phyloP scores from a whole-genome alignment of 1,140 invertebrate genomes.

The Papilio machaon region DNA sequence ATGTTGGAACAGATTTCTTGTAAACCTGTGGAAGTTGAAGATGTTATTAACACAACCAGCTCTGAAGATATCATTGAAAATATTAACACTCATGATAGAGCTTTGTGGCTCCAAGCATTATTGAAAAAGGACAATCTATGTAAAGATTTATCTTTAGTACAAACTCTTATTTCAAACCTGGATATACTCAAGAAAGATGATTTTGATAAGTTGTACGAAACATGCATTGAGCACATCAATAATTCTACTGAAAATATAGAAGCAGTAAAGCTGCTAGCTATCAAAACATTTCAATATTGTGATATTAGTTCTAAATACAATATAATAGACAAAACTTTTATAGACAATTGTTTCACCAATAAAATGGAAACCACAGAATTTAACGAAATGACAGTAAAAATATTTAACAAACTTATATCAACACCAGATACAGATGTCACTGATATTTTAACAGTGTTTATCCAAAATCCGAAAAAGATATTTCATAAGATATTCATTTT shows the following conservation, averaged over 20 bases:
- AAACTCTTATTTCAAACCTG: conserved; percentile 53
- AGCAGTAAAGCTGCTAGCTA: conserved; percentile 46
- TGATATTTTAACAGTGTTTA: conserved; percentile 61
- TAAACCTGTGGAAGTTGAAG: conserved; percentile 61
- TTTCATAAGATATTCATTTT: conserved; percentile 63
- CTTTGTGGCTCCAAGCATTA: conserved; percentile 63
- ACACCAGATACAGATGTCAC: conserved; percentile 54
- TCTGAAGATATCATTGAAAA: conserved; percentile 58
- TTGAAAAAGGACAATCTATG: conserved; percentile 61
- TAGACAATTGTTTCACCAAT: conserved; percentile 54
- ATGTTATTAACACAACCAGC: conserved; percentile 63
- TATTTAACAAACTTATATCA: conserved; percentile 69
- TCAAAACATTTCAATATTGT: conserved; percentile 62
- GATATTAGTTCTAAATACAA: conserved; percentile 50
- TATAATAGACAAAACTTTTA: conserved; percentile 60
- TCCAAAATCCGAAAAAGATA: conserved; percentile 67
- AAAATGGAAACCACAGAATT: conserved; percentile 56
- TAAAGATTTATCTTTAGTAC: conserved; percentile 52
- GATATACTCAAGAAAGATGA: conserved; percentile 57
- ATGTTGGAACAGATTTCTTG: conserved; percentile 72
- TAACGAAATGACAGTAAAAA: conserved; percentile 54
- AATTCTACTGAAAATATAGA: conserved; percentile 47
- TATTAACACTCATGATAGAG: conserved; percentile 55
- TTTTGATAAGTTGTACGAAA: conserved; percentile 54
- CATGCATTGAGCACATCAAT: conserved; percentile 49